Percentiles rank a stretch among this genome's conserved stretches.
These are phyloP conservation scores for Cosmorhoe ocellata DNA, from an alignment of 2,888 invertebrate genomes.

Conservation along the genomic window DNA sequence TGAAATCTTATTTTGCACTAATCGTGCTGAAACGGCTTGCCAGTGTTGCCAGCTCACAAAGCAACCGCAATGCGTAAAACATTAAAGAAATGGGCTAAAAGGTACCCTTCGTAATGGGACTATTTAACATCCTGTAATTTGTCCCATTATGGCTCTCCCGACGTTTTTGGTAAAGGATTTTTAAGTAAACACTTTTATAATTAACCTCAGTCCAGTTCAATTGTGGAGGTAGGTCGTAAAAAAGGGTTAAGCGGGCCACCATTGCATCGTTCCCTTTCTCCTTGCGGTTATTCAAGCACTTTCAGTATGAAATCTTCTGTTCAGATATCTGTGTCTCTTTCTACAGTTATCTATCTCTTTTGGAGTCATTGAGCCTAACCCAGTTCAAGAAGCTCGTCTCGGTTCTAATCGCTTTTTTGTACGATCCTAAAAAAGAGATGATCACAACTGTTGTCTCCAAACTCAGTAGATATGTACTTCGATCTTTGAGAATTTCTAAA, in stretches of 20 bases:
- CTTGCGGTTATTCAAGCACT: too few relatives aligned
- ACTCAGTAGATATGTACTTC: too few relatives aligned
- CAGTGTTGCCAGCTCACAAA: constrained; percentile 13
- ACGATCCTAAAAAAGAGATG: too few relatives aligned
- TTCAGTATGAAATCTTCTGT: too few relatives aligned
- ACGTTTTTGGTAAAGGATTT: constrained; percentile 21
- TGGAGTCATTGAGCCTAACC: too few relatives aligned
- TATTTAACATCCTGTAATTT: constrained; percentile 28
- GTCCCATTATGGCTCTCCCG: constrained; percentile 19
- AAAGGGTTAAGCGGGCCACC: neutral
- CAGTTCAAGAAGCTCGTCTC: too few relatives aligned
- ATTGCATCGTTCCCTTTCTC: too few relatives aligned
- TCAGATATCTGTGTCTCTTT: too few relatives aligned
- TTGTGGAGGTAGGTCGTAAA: neutral
- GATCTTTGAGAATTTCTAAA: too few relatives aligned
- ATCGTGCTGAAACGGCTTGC: constrained; percentile 1
- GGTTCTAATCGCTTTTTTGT: too few relatives aligned
- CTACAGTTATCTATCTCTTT: too few relatives aligned
- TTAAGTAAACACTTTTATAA: constrained; percentile 19
- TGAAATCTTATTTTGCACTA: neutral
- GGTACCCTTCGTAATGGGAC: constrained; percentile 22
- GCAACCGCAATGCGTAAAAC: constrained; percentile 35
- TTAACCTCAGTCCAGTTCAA: constrained; percentile 11
- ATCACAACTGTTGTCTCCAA: too few relatives aligned
- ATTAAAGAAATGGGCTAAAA: constrained; percentile 20